phyloP scores from a whole-genome alignment of 2,888 invertebrate genomes.

The Rhingia campestris region DNA sequence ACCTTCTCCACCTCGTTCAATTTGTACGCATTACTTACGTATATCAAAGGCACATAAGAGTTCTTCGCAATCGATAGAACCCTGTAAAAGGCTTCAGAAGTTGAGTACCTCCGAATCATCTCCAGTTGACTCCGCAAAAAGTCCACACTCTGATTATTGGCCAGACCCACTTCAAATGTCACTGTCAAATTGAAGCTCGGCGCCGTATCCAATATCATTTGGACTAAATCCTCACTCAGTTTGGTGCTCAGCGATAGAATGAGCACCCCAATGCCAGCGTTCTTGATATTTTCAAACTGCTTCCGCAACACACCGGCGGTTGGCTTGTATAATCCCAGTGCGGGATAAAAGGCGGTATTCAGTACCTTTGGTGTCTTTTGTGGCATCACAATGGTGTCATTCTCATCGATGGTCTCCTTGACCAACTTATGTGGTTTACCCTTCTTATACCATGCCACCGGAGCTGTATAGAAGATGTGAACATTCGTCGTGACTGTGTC shows the following conservation, averaged over 20 bases:
- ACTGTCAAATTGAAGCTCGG: conserved; percentile 84
- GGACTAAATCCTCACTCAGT: conserved; percentile 80
- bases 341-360: conserved; percentile 82
- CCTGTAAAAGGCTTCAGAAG: conserved; percentile 79
- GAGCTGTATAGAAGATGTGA: conserved; percentile 82
- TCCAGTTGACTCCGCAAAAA: conserved; percentile 83
- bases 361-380: conserved; percentile 76
- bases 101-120: conserved; percentile 75
- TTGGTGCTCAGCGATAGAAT: conserved; percentile 84
- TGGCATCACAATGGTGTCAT: conserved; percentile 75
- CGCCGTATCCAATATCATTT: conserved; percentile 83
- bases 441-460: conserved; percentile 82
- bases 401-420: conserved; percentile 66
- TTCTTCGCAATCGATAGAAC: conserved; percentile 79
- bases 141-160: conserved; percentile 83
- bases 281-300: conserved; percentile 86
- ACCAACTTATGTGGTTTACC: conserved; percentile 76
- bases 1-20: conserved; percentile 81
- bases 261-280: conserved; percentile 85
- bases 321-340: conserved; percentile 80
- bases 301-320: conserved; percentile 82
- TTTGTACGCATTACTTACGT: conserved; percentile 87
- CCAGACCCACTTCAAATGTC: conserved; percentile 86
- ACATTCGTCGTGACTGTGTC: conserved; percentile 79
- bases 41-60: conserved; percentile 84